phyloP scores from a whole-genome alignment of 1,140 invertebrate genomes.

The Helicoverpa zea region DNA sequence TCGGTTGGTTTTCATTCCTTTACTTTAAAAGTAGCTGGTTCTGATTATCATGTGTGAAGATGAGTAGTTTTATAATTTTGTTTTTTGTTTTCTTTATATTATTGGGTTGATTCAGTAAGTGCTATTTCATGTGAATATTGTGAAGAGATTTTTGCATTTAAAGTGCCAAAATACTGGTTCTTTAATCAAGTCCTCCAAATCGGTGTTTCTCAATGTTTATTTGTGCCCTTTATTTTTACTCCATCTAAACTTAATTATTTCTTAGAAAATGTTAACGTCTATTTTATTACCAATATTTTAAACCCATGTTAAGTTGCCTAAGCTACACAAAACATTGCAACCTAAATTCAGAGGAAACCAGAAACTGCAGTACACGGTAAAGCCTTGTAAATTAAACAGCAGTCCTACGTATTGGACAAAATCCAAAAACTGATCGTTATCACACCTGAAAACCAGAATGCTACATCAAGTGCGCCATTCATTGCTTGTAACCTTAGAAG shows the following conservation, averaged over 20 bases:
- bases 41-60: neutral
- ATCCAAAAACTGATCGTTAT: conserved; percentile 7
- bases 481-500: conserved; percentile 48
- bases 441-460: conserved; percentile 9
- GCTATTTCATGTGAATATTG: neutral
- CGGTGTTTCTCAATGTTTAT: too few species aligned
- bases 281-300: too few species aligned
- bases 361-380: neutral
- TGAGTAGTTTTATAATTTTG: neutral
- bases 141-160: neutral
- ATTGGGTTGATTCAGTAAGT: too few species aligned
- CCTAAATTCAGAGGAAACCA: neutral
- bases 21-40: neutral
- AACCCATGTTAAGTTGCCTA: too few species aligned
- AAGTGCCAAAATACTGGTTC: neutral
- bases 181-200: too few species aligned
- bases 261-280: too few species aligned
- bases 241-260: too few species aligned
- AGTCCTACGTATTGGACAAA: neutral
- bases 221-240: too few species aligned
- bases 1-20: conserved; percentile 4
- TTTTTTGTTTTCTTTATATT: neutral
- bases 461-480: conserved; percentile 27
- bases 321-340: too few species aligned
- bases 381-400: neutral